Base-by-base conservation (phyloP, 1,140 invertebrate genomes). In the Bombus superbus region DNA sequence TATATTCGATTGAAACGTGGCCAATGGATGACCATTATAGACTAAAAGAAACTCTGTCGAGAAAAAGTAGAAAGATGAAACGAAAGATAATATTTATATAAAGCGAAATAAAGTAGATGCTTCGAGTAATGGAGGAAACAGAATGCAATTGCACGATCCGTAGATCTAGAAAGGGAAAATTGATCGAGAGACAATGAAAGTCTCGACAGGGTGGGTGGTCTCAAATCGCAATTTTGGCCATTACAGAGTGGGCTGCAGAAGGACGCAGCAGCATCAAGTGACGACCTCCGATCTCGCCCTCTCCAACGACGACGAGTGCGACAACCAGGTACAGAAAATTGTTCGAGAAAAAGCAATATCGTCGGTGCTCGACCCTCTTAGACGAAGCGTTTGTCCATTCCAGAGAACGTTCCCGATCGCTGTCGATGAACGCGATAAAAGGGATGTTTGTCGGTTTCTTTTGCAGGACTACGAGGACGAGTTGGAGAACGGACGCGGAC, bases 291-390 rank as follows among this genome's bases (percentile, higher is more conserved):
- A 96, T 91, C 95, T 95, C 91, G 94, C 94, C 88, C 94, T 96
- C 92, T 95, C 95, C 93, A 95, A 95, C 89, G 95, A 96, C 93
- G 95, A 95, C 93, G 94, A 95, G 93, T 94, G 92, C 91, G 93
- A 95, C 89, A 94, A 94, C 94, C 94, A 95, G 96, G 95, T 96
- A 96, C 89, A 94, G 69, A 81, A 81, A 66, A 59, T 85, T 68
- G 76, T 84, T 84, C 76, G 72, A 13, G 69, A 74, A 69, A 38
- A 53, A 35, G n/a, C 53, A 11, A 25, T 72, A 42, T n/a, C 59
- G 57, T 42, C 40, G 40, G 42, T 35, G n/a, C 71, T n/a, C 35
- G 38, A 40, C 15, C 47, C 15, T 44, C n/a, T 64, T 74, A 44
- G 71, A 62, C 18, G 81, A n/a, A 64, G 11, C 59, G 35, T 62